A percentile compares a stretch with the other conserved stretches of the same genome.
phyloP scores from a whole-genome alignment of 2,888 invertebrate species.

The Melanargia galathea region DNA sequence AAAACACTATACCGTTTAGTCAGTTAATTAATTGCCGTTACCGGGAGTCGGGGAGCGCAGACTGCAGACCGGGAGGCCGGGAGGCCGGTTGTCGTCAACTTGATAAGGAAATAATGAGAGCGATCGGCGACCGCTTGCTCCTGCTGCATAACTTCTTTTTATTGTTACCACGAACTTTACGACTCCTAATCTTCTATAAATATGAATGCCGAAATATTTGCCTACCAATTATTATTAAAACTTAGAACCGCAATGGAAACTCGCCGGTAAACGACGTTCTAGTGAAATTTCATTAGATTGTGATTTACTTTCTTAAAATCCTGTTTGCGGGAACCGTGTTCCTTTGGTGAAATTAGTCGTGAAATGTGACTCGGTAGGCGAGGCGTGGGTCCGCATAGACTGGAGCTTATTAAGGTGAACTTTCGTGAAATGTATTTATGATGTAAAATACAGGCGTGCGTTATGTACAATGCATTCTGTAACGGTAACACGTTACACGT shows the following conservation, averaged over 20 bases:
- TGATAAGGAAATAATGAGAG: slow-evolving; percentile 78
- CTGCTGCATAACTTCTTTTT: slow-evolving; percentile 52
- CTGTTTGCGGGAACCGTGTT: slow-evolving; percentile 36
- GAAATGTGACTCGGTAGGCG: slow-evolving; percentile 49
- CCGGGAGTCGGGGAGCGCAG: slow-evolving; percentile 61
- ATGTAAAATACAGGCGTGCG: slow-evolving; percentile 31
- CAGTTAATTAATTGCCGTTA: slow-evolving; percentile 78
- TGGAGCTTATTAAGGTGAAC: slow-evolving; percentile 59
- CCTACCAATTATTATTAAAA: slow-evolving; percentile 27
- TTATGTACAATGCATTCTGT: slow-evolving; percentile 8
- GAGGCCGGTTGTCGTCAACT: slow-evolving; percentile 67
- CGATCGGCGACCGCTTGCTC: too few relatives aligned
- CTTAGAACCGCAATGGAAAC: slow-evolving; percentile 15
- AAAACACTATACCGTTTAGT: slow-evolving; percentile 80
- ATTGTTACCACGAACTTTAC: slow-evolving; percentile 62
- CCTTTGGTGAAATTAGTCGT: slow-evolving; percentile 49
- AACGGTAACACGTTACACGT: slow-evolving; percentile 17
- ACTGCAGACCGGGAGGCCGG: slow-evolving; percentile 38
- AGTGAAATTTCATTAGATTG: slow-evolving; percentile 27
- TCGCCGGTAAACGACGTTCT: slow-evolving; percentile 18
- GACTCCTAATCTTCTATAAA: slow-evolving; percentile 54
- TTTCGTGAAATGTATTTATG: slow-evolving; percentile 42
- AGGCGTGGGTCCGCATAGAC: slow-evolving; percentile 56
- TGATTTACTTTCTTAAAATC: slow-evolving; percentile 33
- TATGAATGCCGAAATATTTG: slow-evolving; percentile 39